A percentile compares a stretch with the other conserved stretches of the same genome.
Evolutionary conservation across 1,140 invertebrate species (phyloP).

Genomic region (Apis dorsata): DNA sequence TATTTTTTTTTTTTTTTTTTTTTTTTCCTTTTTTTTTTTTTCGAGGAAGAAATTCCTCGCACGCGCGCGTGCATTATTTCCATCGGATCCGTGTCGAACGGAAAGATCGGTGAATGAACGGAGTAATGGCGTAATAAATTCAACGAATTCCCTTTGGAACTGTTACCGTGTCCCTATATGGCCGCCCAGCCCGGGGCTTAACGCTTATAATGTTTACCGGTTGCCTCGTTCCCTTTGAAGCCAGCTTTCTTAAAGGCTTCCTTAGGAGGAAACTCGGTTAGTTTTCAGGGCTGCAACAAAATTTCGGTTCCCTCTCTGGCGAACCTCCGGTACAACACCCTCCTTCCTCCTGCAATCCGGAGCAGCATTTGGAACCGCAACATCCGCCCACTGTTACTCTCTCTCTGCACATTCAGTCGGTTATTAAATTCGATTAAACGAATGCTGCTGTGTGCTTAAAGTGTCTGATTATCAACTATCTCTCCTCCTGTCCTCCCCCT

Average conservation of each 20-base stretch:
- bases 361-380: constrained; percentile 67
- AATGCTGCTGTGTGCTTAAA: neutral
- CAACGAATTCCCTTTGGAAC: neutral
- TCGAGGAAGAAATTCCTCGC: too few species aligned
- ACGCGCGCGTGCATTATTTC: too few species aligned
- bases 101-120: neutral
- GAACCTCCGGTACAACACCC: constrained; percentile 59
- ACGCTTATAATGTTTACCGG: constrained; percentile 40
- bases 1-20: too few species aligned
- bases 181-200: constrained; percentile 32
- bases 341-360: constrained; percentile 58
- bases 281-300: constrained; percentile 57
- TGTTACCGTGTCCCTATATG: constrained; percentile 44
- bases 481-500: neutral
- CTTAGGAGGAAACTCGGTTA: constrained; percentile 24
- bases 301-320: constrained; percentile 47
- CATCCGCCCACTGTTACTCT: constrained; percentile 59
- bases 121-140: neutral
- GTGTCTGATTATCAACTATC: constrained; percentile 8
- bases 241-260: neutral
- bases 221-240: neutral
- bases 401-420: constrained; percentile 64
- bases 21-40: too few species aligned
- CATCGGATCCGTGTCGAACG: too few species aligned
- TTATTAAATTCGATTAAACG: constrained; percentile 36